Evolutionary conservation across 1,140 invertebrate species (phyloP), one percentile per base, ranked within the genome.

Genomic region (Brachionus angularis): DNA sequence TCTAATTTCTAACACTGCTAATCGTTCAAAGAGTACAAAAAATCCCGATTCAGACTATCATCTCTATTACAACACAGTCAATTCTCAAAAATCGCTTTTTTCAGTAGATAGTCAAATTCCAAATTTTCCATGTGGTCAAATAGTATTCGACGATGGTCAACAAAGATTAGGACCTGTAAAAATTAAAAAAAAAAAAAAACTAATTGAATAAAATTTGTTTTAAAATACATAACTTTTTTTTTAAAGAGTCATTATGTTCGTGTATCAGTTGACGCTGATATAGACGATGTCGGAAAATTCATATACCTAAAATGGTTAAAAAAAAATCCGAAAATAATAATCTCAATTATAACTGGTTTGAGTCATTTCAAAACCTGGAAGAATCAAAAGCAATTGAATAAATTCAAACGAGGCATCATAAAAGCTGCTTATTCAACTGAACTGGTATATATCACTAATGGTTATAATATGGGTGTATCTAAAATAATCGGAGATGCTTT

Each of bases 401-500:
- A 46, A 47, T 64, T 64, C 31, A 64, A 46, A 64, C 46, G 42
- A 31, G 58, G 58, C 46, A 64, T 64, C 12, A 47, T 46, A 1
- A 27, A 64, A 42, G 39, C 44, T 16, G 58, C 58, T 27, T 46
- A 64, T 33, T 12, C 58, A 64, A 46, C 58, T 8, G 58, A 64
- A 31, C 39, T 64, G 1, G 18, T 46, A 18, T 64, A 46, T 31
- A 47, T 64, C 14, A 64, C 58, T 8, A 64, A 64, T 64, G 58
- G 58, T 10, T 46, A 46, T 31, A 46, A 64, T 18, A 46, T 27
- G 29, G 58, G 58, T 16, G 29, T 64, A 31, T 46, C 58, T 46
- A 46, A 47, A 64, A 46, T 64, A 64, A 64, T 64, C 16, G 58
- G 58, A 8, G 42, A 46, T 33, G 58, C 58, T 7, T 64, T 64